Percentiles rank a stretch among this genome's conserved stretches.
phyloP scores from a whole-genome alignment of 2,888 invertebrate genomes.

The Arctia plantaginis region DNA sequence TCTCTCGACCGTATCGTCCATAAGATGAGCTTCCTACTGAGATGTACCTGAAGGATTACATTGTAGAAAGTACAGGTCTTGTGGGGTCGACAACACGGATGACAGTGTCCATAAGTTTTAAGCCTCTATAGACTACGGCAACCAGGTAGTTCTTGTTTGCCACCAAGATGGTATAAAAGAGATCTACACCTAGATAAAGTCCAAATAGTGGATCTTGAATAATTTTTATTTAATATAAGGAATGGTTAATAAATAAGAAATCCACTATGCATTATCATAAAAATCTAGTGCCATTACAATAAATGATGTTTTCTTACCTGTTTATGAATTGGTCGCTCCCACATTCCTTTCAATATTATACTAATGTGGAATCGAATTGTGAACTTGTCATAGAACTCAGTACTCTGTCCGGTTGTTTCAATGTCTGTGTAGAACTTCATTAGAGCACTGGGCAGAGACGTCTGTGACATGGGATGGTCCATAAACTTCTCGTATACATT shows the following conservation, averaged over 20 bases:
- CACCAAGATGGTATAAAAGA: background rate
- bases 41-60: background rate
- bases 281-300: background rate
- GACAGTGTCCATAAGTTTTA: too few relatives aligned
- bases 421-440: constrained; percentile 99
- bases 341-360: constrained; percentile 98
- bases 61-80: background rate
- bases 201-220: too few relatives aligned
- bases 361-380: constrained; percentile 99
- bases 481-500: constrained; percentile 92
- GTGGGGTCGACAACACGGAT: background rate
- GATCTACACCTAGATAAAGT: background rate
- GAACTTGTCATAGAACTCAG: constrained; percentile 99
- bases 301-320: constrained; percentile 62
- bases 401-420: constrained; percentile 98
- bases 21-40: background rate
- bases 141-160: too few relatives aligned
- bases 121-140: too few relatives aligned
- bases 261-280: background rate
- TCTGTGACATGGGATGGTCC: constrained; percentile 92
- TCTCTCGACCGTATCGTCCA: background rate
- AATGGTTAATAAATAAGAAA: background rate
- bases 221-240: background rate
- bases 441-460: constrained; percentile 93
- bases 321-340: constrained; percentile 95